Conservation (phyloP, 2,113 vertebrate genomes). For the Solenodon paradoxus region DNA sequence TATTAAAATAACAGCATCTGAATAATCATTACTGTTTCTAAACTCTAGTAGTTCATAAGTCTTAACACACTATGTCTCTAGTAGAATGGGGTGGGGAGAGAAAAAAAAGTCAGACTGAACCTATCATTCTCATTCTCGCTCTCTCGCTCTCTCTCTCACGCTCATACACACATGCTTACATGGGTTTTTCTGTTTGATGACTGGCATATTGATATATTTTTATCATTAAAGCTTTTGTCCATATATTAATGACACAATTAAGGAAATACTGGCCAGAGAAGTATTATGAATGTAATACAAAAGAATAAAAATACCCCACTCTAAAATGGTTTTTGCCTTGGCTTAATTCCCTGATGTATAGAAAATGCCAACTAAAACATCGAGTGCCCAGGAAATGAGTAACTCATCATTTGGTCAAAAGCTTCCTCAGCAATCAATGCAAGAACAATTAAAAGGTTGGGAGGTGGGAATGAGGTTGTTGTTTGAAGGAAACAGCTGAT, state of each 20-base stretch:
- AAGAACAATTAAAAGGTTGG: not conserved
- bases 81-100: not conserved
- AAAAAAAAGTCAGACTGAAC: not conserved
- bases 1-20: not conserved
- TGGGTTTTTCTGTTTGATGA: not conserved
- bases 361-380: not conserved
- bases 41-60: not conserved
- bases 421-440: not conserved
- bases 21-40: not conserved
- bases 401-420: not conserved
- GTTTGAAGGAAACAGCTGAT: not conserved
- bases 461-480: not conserved
- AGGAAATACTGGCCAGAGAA: not conserved
- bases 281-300: not conserved
- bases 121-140: too few species aligned
- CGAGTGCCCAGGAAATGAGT: not conserved
- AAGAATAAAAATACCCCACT: not conserved
- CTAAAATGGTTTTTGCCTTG: not conserved
- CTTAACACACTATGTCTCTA: too few species aligned
- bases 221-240: not conserved
- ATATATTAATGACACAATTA: not conserved
- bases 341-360: not conserved
- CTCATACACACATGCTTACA: not conserved
- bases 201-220: not conserved
- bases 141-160: too few species aligned